Conservation (phyloP, 2,113 vertebrate species). For the Psittacula cyanocephala region DNA sequence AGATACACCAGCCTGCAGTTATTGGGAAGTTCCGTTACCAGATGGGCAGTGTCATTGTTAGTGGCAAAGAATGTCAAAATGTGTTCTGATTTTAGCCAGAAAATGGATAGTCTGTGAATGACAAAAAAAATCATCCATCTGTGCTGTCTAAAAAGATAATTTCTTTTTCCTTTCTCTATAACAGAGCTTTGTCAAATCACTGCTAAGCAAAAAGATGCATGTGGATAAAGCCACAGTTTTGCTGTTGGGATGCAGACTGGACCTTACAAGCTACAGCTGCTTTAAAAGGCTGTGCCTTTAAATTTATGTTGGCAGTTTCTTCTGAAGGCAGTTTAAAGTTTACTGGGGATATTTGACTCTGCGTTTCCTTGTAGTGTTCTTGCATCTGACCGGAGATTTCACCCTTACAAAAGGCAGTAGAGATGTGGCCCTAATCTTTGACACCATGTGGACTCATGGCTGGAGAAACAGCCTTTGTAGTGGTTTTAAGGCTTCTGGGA, state of each 20-base stretch:
- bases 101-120: background rate
- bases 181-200: background rate
- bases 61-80: background rate
- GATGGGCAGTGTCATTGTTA: background rate
- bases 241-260: background rate
- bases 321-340: background rate
- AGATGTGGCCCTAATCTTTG: background rate
- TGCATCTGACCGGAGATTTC: background rate
- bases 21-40: background rate
- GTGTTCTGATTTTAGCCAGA: background rate
- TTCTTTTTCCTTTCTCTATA: background rate
- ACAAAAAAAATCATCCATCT: background rate
- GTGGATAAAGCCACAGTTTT: background rate
- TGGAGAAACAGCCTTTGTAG: background rate
- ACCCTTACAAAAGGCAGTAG: accelerated
- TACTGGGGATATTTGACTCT: background rate
- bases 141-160: background rate
- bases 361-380: background rate
- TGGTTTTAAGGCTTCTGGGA: background rate
- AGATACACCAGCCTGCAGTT: background rate
- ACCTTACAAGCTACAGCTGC: background rate
- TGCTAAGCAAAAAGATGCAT: background rate
- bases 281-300: background rate
- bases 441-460: accelerated
- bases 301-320: background rate